Evolutionary conservation across 1,140 invertebrate species (phyloP), one percentile per base, ranked within the genome.

Genomic region (Heterodera schachtii): DNA sequence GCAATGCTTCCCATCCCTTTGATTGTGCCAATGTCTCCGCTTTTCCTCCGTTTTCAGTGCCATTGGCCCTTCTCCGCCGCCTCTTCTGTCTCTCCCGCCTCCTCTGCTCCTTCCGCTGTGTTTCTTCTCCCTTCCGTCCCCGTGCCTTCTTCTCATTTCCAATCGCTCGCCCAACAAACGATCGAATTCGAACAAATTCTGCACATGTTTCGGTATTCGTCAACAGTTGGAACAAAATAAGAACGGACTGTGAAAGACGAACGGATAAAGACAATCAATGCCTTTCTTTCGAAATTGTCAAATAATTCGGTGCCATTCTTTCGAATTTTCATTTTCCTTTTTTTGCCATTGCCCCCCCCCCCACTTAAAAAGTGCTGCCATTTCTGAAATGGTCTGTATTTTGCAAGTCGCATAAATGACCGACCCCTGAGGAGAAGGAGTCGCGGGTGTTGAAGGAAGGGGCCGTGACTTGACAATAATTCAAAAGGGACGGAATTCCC

Each of bases 401-500:
- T 60, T 60, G 57, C 57, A 52, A 8, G 69, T n/a, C 21, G 31
- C 11, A 31, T 21, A 46, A 71, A 71, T 71, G 69, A 71, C 69
- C 69, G 69, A 71, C 69, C 69, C 69, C 31, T 71, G 69, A 46
- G 31, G 31, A 31, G 31, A 31, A 31, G 31, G 31, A 31, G 31
- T 31, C 31, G 31, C 31, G 31, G 69, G 69, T 71, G 69, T 31
- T 46, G 69, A 71, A 71, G 7, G 69, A 71, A 71, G 7, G 69
- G 69, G 69, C 31, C 41, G 69, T 13, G 69, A 46, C 21, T 31
- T 31, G 69, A 71, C 69, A 71, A 71, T 71, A 71, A 71, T 71
- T 71, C 21, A 21, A 60, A 60, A 46, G 11, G 41, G 44, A 46
- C 69, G 69, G 69, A 71, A 71, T 71, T n/a, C 69, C 69, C 69